Conservation (phyloP, 1,140 invertebrate species). For the Zaprionus ornatus region DNA sequence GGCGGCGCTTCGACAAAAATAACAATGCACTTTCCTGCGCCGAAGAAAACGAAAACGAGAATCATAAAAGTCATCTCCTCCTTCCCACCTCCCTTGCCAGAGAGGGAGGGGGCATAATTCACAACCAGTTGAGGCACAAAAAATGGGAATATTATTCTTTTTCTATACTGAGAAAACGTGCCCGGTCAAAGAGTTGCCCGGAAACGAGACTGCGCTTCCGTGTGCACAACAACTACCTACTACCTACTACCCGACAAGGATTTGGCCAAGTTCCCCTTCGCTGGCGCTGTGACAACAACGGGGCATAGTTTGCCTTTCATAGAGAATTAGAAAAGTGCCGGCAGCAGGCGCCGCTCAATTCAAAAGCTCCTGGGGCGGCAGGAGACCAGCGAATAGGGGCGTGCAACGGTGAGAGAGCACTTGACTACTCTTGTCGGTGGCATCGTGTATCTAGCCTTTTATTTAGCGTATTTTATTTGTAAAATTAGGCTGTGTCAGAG, state of each 20-base stretch:
- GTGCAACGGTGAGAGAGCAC: constrained; percentile 1
- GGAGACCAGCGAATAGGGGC: neutral
- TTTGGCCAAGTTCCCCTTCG: constrained; percentile 10
- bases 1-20: constrained; percentile 15
- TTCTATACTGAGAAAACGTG: neutral
- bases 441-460: constrained; percentile 46
- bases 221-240: constrained; percentile 29
- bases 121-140: neutral
- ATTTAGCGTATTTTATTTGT: constrained; percentile 75
- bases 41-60: constrained; percentile 11
- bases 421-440: constrained; percentile 9
- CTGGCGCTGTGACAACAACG: constrained; percentile 19
- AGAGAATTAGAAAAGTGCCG: constrained; percentile 75
- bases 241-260: neutral
- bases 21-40: constrained; percentile 13
- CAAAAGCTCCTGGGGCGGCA: constrained; percentile 12
- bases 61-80: constrained; percentile 52
- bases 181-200: constrained; percentile 7
- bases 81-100: too few species aligned
- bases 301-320: constrained; percentile 46
- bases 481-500: constrained; percentile 64
- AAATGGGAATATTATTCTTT: constrained; percentile 1
- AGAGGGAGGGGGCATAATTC: neutral
- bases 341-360: constrained; percentile 77
- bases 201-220: constrained; percentile 56